Conservation (phyloP, 2,888 invertebrate genomes). For the Caenorhabditis imperialis region DNA sequence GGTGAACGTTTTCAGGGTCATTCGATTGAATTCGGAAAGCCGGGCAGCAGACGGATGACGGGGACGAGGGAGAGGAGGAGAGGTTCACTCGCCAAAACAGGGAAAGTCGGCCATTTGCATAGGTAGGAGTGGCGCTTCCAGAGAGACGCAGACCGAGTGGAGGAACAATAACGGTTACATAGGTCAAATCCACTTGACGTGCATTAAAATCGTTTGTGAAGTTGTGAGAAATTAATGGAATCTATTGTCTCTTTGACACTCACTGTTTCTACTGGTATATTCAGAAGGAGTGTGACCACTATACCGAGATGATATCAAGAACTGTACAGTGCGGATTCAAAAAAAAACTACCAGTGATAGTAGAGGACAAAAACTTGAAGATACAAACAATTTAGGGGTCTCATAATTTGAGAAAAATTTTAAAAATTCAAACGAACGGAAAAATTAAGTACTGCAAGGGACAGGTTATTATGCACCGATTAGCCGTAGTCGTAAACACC, state of each 20-base stretch:
- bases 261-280: too few species aligned
- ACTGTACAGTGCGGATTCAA: too few species aligned
- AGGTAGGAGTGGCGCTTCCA: conserved; percentile 7
- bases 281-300: too few species aligned
- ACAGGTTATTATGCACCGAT: conserved; percentile 33
- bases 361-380: too few species aligned
- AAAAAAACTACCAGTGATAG: too few species aligned
- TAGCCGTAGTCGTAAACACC: conserved; percentile 38
- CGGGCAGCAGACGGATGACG: conserved; percentile 11
- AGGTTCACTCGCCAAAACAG: conserved; percentile 34
- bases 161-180: conserved; percentile 40
- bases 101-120: conserved; percentile 57
- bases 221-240: conserved; percentile 21
- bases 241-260: too few species aligned
- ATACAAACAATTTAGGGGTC: neutral
- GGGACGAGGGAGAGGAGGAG: conserved; percentile 2
- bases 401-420: neutral
- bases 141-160: conserved; percentile 27
- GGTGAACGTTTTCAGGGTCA: conserved; percentile 57
- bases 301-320: too few species aligned
- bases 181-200: conserved; percentile 42
- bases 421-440: too few species aligned
- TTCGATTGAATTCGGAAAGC: conserved; percentile 48
- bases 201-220: conserved; percentile 3
- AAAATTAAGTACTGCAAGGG: conserved; percentile 12